These are phyloP conservation scores for Chamaetylas fuelleborni DNA, from an alignment of 2,113 vertebrate genomes.

Conservation along the genomic window DNA sequence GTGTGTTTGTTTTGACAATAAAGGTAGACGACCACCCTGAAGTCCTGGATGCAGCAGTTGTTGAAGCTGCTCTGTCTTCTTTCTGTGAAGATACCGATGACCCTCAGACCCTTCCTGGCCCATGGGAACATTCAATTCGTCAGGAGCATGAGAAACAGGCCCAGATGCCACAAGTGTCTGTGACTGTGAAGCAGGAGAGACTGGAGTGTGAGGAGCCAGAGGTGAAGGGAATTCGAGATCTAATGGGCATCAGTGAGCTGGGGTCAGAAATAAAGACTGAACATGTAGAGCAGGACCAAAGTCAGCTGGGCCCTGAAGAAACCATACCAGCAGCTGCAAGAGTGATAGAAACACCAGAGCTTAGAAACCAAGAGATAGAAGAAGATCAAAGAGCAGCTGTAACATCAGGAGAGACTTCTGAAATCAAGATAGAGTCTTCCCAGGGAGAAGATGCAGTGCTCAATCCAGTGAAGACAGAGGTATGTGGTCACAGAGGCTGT, in stretches of 20 bases:
- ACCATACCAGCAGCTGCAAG: slow-evolving; percentile 36
- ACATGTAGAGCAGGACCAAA: slow-evolving; percentile 71
- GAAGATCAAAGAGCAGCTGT: slow-evolving; percentile 63
- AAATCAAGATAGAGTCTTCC: slow-evolving; percentile 59
- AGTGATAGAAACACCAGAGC: slow-evolving; percentile 70
- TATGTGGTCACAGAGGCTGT: slow-evolving; percentile 48
- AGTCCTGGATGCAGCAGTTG: slow-evolving; percentile 92
- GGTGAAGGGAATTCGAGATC: slow-evolving; percentile 72
- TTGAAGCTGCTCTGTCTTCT: slow-evolving; percentile 90
- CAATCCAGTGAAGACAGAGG: slow-evolving; percentile 75
- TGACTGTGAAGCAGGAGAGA: slow-evolving; percentile 81
- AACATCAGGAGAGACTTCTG: slow-evolving; percentile 59
- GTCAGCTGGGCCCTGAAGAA: slow-evolving; percentile 65
- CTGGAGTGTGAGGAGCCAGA: slow-evolving; percentile 75
- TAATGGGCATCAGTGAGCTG: slow-evolving; percentile 74
- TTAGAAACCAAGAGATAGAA: slow-evolving; percentile 70
- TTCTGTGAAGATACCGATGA: slow-evolving; percentile 93
- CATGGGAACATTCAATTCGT: slow-evolving; percentile 86
- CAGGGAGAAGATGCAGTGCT: slow-evolving; percentile 69
- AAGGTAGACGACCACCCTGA: slow-evolving; percentile 95
- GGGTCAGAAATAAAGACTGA: slow-evolving; percentile 77
- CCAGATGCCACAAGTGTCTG: slow-evolving; percentile 69
- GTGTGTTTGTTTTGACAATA: slow-evolving; percentile 35
- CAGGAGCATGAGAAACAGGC: slow-evolving; percentile 75
- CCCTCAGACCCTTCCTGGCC: slow-evolving; percentile 87